Evolutionary conservation across 2,113 vertebrate genomes (phyloP).

Genomic region (Fregata magnificens): DNA sequence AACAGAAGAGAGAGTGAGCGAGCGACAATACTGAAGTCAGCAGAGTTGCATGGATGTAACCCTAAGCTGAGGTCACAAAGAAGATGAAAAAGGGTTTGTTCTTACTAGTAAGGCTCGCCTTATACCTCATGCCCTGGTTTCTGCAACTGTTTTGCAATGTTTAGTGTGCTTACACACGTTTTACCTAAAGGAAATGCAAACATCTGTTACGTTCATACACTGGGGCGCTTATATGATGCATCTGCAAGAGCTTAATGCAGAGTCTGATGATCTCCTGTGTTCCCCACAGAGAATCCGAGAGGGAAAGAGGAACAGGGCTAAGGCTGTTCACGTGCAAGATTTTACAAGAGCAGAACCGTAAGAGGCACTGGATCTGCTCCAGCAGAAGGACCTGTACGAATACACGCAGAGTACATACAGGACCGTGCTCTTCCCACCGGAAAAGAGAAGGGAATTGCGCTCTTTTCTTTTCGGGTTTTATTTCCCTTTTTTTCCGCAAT

Average conservation of each 20-base stretch:
- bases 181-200: neutral
- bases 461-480: neutral
- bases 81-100: neutral
- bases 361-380: neutral
- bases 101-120: neutral
- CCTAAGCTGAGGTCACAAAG: neutral
- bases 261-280: neutral
- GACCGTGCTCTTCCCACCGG: neutral
- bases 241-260: neutral
- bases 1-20: neutral
- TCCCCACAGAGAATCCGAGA: neutral
- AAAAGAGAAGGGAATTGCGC: neutral
- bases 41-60: neutral
- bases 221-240: neutral
- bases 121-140: neutral
- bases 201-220: neutral
- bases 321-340: neutral
- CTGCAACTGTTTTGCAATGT: neutral
- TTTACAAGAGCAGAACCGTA: neutral
- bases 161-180: neutral
- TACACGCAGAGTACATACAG: no score
- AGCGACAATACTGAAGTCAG: neutral
- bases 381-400: neutral
- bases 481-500: accelerated
- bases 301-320: neutral